phyloP scores from a whole-genome alignment of 2,888 invertebrate genomes.

The Hyppa rectilinea region DNA sequence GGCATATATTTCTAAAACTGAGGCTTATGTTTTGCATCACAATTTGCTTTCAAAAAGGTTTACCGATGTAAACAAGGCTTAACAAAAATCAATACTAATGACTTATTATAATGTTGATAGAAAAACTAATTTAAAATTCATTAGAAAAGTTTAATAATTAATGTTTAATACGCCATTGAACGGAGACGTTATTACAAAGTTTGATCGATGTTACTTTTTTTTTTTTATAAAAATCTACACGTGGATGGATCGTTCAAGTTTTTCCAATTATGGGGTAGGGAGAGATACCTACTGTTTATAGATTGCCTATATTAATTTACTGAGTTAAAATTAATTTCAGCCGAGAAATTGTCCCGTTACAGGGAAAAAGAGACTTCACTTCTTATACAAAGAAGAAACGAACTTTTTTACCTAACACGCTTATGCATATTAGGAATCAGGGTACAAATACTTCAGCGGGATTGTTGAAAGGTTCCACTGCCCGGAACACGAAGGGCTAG shows the following conservation, averaged over 20 bases:
- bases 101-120: constrained; percentile 26
- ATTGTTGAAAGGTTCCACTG: too few species aligned
- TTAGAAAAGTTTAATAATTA: constrained; percentile 59
- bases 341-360: background rate
- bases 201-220: constrained; percentile 35
- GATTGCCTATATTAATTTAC: constrained; percentile 14
- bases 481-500: too few species aligned
- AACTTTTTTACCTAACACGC: background rate
- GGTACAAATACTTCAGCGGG: too few species aligned
- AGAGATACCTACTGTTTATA: constrained; percentile 8
- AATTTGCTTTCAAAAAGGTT: background rate
- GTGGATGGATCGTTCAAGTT: constrained; percentile 22
- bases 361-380: background rate
- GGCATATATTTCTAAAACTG: background rate
- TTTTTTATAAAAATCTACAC: constrained; percentile 25
- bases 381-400: background rate
- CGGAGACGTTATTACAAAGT: constrained; percentile 36
- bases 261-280: constrained; percentile 31
- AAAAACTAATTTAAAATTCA: constrained; percentile 57
- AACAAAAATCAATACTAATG: constrained; percentile 49
- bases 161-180: constrained; percentile 39
- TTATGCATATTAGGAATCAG: background rate
- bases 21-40: background rate
- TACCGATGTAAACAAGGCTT: background rate
- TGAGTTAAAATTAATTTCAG: background rate